Evolutionary conservation across 92 coral and sea anemone species (phyloP).

Genomic region (Muricea muricata): DNA sequence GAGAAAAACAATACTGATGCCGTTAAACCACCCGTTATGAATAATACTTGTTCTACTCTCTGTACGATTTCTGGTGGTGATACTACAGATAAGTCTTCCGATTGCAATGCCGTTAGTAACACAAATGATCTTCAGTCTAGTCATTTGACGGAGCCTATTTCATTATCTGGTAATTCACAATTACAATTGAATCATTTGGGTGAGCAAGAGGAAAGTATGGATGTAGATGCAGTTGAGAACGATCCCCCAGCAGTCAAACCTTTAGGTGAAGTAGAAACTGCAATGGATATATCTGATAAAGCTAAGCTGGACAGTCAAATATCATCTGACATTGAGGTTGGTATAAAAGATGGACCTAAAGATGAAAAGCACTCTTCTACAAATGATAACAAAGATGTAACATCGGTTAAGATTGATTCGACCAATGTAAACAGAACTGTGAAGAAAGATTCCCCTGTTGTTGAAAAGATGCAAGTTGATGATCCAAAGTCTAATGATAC

Average conservation of each 20-base stretch:
- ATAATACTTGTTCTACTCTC: not conserved
- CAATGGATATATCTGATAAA: not conserved
- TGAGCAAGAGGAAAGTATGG: not conserved
- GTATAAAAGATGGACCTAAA: not conserved
- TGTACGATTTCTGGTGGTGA: not conserved
- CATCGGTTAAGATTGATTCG: not conserved
- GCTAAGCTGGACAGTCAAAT: not conserved
- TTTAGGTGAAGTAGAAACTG: not conserved
- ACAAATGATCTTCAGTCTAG: not conserved
- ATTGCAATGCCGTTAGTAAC: not conserved
- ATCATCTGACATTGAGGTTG: not conserved
- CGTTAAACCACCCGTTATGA: not conserved
- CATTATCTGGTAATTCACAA: not conserved
- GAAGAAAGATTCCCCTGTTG: not conserved
- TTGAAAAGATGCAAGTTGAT: constrained; percentile 23
- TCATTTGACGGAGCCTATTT: not conserved
- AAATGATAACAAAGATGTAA: not conserved
- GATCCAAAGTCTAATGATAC: not conserved
- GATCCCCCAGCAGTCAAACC: not conserved
- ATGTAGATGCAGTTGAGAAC: not conserved
- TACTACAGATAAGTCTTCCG: not conserved
- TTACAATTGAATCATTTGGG: not conserved
- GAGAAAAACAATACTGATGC: not conserved
- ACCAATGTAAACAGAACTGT: not conserved
- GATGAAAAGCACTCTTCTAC: not conserved